Evolutionary conservation across 2,113 vertebrate genomes (phyloP).

Genomic region (Naja naja): DNA sequence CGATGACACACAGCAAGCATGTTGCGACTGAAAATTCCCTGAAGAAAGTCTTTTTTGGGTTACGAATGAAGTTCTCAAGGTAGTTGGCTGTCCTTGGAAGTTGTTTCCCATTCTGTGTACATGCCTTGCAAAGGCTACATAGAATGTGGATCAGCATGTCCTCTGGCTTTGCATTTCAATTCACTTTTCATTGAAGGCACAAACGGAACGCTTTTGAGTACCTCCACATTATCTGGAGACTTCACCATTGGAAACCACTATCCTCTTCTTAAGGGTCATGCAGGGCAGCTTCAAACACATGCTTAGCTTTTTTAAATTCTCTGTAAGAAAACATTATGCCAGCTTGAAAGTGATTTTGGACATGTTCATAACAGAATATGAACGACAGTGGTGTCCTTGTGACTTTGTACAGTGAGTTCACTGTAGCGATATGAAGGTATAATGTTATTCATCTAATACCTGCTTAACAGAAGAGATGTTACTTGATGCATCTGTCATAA

Average conservation of each 20-base stretch:
- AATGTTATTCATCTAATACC: constrained; percentile 1
- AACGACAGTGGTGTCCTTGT: background rate
- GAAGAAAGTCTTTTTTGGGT: background rate
- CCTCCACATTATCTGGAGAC: background rate
- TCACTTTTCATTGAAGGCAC: constrained; percentile 24
- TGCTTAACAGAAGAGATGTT: background rate
- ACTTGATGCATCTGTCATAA: background rate
- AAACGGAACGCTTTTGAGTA: constrained; percentile 13
- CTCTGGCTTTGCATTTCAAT: constrained; percentile 18
- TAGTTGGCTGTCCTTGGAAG: constrained; percentile 19
- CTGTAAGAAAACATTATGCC: background rate
- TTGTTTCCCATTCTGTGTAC: constrained; percentile 17
- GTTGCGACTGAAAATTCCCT: background rate
- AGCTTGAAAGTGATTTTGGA: constrained; percentile 21
- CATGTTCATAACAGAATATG: background rate
- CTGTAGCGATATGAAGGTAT: accelerated
- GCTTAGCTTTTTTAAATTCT: constrained; percentile 10
- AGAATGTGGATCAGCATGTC: background rate
- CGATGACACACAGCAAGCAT: background rate
- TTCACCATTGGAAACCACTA: background rate
- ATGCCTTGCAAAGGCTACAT: background rate
- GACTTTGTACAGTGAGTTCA: background rate
- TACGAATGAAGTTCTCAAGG: background rate
- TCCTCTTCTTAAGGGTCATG: constrained; percentile 29
- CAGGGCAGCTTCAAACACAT: constrained; percentile 17